These are phyloP conservation scores for Galago senegalensis DNA, from an alignment of 2,797 vertebrate species.

Conservation along the genomic window DNA sequence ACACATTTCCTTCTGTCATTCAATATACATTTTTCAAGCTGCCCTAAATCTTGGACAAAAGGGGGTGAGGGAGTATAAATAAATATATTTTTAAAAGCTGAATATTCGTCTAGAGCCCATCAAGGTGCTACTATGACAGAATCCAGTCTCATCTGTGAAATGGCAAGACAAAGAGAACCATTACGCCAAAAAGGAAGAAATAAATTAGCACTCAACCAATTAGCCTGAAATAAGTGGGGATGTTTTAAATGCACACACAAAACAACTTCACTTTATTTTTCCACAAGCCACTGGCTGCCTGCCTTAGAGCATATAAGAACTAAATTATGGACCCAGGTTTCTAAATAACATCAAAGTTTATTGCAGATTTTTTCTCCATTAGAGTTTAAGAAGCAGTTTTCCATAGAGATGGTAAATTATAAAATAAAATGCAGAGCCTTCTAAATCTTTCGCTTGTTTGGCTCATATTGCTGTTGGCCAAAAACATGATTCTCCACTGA, in stretches of 20 bases:
- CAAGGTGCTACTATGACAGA: neutral
- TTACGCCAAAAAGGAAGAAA: neutral
- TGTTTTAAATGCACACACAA: neutral
- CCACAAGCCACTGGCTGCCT: neutral
- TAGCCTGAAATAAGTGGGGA: neutral
- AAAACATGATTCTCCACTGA: neutral
- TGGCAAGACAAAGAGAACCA: constrained; percentile 16
- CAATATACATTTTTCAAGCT: neutral
- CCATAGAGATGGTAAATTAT: constrained; percentile 6
- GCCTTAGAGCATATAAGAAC: neutral
- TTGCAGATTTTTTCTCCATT: neutral
- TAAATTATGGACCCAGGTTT: neutral
- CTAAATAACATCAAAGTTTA: constrained; percentile 27
- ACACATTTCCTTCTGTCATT: neutral
- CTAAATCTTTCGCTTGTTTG: neutral
- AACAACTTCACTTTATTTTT: neutral
- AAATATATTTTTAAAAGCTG: neutral
- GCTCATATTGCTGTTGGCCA: neutral
- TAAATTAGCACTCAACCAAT: neutral
- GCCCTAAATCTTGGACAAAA: neutral
- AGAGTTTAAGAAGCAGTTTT: constrained; percentile 52
- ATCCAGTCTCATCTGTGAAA: neutral
- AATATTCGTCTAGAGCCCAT: neutral
- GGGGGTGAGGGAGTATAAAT: neutral
- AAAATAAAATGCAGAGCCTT: constrained; percentile 36